Evolutionary conservation across 2,888 invertebrate species (phyloP).

Genomic region (Drosophila rellima): DNA sequence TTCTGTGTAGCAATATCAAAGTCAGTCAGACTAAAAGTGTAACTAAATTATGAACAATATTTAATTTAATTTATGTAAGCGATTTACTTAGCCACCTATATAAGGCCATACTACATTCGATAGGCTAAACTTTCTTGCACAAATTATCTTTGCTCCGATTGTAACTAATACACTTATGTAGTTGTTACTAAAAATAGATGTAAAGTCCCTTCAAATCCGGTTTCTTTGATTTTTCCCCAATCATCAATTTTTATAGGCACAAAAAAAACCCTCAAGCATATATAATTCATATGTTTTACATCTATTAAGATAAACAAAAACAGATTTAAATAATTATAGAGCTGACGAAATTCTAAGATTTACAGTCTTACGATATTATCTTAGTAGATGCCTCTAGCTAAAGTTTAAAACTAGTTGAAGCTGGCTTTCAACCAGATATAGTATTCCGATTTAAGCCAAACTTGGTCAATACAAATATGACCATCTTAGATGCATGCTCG

Average conservation of each 20-base stretch:
- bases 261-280: constrained; percentile 2
- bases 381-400: background rate
- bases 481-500: too few species aligned
- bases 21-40: background rate
- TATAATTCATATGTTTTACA: background rate
- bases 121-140: background rate
- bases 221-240: constrained; percentile 51
- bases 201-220: constrained; percentile 55
- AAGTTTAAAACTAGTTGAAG: background rate
- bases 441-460: too few species aligned
- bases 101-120: background rate
- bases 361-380: background rate
- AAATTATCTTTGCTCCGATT: constrained; percentile 18
- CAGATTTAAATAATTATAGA: constrained; percentile 25
- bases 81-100: background rate
- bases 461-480: too few species aligned
- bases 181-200: constrained; percentile 27
- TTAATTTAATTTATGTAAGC: background rate
- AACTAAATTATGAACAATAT: background rate
- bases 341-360: constrained; percentile 5
- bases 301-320: constrained; percentile 2
- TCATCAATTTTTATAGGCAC: constrained; percentile 11
- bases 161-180: constrained; percentile 23
- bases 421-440: too few species aligned
- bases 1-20: background rate